Evolutionary conservation across 2,888 invertebrate genomes (phyloP).

Genomic region (Proisotoma minuta): DNA sequence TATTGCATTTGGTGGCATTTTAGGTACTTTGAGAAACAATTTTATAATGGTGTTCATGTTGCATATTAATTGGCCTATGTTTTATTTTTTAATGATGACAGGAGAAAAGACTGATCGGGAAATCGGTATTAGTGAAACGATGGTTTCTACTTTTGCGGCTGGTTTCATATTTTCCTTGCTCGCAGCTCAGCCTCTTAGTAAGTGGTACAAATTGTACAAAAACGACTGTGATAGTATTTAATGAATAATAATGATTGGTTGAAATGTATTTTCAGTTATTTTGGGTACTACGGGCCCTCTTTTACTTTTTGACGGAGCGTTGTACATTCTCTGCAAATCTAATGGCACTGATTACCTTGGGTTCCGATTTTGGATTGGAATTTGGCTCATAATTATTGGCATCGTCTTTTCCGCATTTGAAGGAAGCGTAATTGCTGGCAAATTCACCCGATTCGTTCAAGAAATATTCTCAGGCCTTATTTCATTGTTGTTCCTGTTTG

Average conservation of each 20-base stretch:
- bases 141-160: constrained; percentile 54
- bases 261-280: no score
- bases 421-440: constrained; percentile 85
- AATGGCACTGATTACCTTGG: constrained; percentile 77
- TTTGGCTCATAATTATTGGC: constrained; percentile 85
- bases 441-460: constrained; percentile 90
- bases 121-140: constrained; percentile 58
- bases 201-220: no score
- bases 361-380: constrained; percentile 84
- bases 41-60: constrained; percentile 1
- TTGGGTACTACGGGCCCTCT: constrained; percentile 54
- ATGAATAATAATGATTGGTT: no score
- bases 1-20: constrained; percentile 56
- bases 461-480: constrained; percentile 96
- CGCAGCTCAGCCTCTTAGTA: constrained; percentile 54
- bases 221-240: no score
- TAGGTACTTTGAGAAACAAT: constrained; percentile 52
- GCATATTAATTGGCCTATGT: background rate
- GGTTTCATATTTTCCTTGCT: constrained; percentile 54
- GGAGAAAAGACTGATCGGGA: constrained; percentile 55
- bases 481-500: constrained; percentile 89
- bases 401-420: constrained; percentile 80
- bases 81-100: constrained; percentile 37
- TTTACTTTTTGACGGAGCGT: constrained; percentile 59
- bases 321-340: constrained; percentile 62